Conservation (phyloP, 2,113 vertebrate genomes). For the Prietella phreatophila region DNA sequence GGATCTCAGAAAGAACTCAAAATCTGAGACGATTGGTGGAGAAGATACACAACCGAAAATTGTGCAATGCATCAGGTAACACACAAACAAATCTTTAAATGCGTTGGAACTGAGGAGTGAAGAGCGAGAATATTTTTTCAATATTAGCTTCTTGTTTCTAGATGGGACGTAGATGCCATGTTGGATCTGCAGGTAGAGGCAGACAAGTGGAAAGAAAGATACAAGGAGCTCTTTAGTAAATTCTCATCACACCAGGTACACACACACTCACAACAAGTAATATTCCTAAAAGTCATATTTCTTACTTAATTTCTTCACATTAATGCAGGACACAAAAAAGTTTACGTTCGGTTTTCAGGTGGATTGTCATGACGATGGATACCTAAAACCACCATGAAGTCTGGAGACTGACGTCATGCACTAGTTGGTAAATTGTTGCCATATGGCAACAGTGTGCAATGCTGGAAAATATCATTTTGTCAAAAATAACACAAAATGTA, state of each 20-base stretch:
- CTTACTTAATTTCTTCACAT: not conserved
- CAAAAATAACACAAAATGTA: too few relatives aligned
- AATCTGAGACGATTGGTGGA: not conserved
- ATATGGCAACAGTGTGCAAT: too few relatives aligned
- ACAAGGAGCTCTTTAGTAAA: conserved; percentile 60
- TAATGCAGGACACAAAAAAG: not conserved
- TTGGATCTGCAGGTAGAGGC: conserved; percentile 56
- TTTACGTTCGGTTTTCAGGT: conserved; percentile 55
- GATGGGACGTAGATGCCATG: conserved; percentile 56
- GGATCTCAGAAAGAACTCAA: conserved; percentile 44
- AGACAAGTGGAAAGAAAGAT: conserved; percentile 59
- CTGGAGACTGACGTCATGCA: conserved; percentile 31
- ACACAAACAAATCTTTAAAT: not conserved
- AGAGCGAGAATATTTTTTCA: not conserved
- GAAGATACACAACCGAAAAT: conserved; percentile 22
- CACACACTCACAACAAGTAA: not conserved
- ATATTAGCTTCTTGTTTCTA: not conserved
- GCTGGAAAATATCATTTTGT: too few relatives aligned
- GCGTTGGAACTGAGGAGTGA: not conserved
- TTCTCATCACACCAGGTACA: conserved; percentile 52
- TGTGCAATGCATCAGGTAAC: conserved; percentile 16
- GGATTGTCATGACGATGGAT: conserved; percentile 52
- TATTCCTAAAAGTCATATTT: not conserved
- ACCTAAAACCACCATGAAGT: conserved; percentile 70
- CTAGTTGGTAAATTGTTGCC: too few relatives aligned